phyloP scores from a whole-genome alignment of 1,140 invertebrate species.

The Ostrea edulis region DNA sequence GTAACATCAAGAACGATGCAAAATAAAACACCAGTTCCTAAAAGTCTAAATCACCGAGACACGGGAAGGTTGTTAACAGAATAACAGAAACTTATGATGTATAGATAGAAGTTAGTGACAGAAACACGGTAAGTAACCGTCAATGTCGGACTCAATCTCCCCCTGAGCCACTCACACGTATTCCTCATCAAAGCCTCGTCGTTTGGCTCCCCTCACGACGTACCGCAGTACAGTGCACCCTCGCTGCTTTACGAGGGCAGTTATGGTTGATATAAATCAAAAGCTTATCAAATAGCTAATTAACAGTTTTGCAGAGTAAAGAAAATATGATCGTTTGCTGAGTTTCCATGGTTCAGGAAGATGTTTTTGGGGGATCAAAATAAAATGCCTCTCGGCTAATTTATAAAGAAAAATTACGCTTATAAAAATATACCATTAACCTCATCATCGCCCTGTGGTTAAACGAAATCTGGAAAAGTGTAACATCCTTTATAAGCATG shows the following conservation, averaged over 20 bases:
- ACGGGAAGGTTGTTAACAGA: neutral
- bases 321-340: neutral
- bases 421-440: no score
- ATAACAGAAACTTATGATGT: neutral
- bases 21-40: neutral
- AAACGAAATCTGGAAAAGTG: no score
- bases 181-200: neutral
- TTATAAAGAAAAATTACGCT: neutral
- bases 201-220: neutral
- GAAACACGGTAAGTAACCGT: neutral
- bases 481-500: no score
- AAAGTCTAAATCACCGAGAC: neutral
- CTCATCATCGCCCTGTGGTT: no score
- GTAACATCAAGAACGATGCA: neutral
- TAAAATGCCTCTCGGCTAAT: neutral
- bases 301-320: neutral
- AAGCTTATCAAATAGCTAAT: neutral
- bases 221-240: neutral
- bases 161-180: neutral
- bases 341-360: neutral
- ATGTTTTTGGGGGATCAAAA: neutral
- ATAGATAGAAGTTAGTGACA: conserved; percentile 1
- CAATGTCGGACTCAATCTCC: neutral
- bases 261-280: neutral
- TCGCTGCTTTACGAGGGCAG: neutral